Conservation (phyloP, 2,797 vertebrate species). For the Peromyscus aztecus region DNA sequence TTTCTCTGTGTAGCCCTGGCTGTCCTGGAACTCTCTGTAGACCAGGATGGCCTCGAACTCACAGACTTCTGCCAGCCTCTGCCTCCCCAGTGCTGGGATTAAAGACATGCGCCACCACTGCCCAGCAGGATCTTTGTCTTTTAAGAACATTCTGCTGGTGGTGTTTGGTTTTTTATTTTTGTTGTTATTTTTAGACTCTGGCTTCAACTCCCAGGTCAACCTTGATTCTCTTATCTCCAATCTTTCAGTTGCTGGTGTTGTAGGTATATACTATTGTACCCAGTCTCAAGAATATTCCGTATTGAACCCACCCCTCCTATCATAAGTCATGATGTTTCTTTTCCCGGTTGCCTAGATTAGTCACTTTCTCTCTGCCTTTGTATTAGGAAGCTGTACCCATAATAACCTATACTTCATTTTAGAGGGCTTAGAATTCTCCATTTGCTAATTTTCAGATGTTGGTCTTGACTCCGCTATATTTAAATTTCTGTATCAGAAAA, state of each 20-base stretch:
- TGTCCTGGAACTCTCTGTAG: no score
- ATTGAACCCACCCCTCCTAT: neutral
- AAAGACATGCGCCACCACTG: neutral
- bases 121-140: neutral
- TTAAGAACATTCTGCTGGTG: neutral
- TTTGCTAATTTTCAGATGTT: neutral
- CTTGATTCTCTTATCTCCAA: neutral
- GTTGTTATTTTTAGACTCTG: neutral
- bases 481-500: neutral
- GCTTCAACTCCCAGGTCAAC: neutral
- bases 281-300: neutral
- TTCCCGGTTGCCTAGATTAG: neutral
- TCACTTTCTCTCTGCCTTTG: neutral
- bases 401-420: neutral
- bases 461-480: neutral
- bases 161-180: neutral
- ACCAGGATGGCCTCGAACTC: neutral
- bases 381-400: neutral
- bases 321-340: neutral
- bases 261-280: neutral
- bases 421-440: constrained; percentile 47
- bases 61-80: neutral
- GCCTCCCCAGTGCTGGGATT: neutral
- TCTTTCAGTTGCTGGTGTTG: neutral
- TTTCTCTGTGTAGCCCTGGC: neutral